Conservation (phyloP, 2,113 vertebrate species). For the Hiodon tergisus region DNA sequence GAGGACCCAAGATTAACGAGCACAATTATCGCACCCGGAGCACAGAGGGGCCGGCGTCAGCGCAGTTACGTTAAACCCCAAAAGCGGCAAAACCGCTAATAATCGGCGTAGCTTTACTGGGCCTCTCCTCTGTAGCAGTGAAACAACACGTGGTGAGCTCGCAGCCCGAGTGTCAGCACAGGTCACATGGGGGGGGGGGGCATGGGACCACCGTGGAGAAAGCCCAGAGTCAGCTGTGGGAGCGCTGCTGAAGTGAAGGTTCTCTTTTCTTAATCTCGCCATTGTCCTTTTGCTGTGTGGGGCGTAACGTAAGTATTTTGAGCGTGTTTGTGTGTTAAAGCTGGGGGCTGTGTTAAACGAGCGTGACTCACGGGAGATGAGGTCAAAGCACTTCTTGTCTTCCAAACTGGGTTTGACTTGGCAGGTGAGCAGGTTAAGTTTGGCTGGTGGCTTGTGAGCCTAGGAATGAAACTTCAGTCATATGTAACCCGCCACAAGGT, state of each 20-base stretch:
- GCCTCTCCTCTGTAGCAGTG: not conserved
- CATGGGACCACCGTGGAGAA: not conserved
- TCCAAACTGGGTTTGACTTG: conserved; percentile 62
- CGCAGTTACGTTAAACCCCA: too few relatives aligned
- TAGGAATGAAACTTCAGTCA: conserved; percentile 26
- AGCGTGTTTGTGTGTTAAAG: not conserved
- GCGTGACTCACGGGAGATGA: conserved; percentile 58
- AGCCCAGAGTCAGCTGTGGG: not conserved
- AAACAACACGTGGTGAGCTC: not conserved
- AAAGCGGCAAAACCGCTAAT: not conserved
- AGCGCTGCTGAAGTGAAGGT: not conserved
- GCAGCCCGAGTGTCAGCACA: not conserved
- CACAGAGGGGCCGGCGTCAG: not conserved
- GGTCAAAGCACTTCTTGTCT: conserved; percentile 64
- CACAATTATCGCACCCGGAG: conserved; percentile 1
- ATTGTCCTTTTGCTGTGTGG: too few relatives aligned
- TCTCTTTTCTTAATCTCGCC: too few relatives aligned
- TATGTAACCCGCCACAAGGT: not conserved
- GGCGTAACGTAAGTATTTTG: too few relatives aligned
- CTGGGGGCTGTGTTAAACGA: not conserved
- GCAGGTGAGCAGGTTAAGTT: conserved; percentile 65
- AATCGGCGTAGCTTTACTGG: not conserved
- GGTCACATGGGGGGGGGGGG: not conserved
- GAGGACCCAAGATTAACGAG: not conserved
- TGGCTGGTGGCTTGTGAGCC: conserved; percentile 55